Evolutionary conservation across 2,888 invertebrate species (phyloP), one percentile per base, ranked within the genome.

Genomic region (Anagyrus pseudococci): DNA sequence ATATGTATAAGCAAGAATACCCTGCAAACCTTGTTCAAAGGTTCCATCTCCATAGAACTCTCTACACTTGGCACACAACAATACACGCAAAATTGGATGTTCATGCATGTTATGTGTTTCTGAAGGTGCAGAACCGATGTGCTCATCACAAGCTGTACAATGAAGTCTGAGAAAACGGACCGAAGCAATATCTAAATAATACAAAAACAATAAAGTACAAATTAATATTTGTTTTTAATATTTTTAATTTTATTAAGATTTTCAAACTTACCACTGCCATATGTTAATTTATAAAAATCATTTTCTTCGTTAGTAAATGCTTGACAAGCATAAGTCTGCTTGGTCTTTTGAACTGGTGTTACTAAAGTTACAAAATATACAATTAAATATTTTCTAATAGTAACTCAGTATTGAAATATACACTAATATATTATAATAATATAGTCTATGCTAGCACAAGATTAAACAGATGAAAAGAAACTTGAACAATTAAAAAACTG

Each of bases 1-100:
- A 29, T 29, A 37, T 37, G 10, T 37, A 8, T 8, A 29, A 13
- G 10, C 3, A 37, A 37, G 33, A 13, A 13, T 37, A 37, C 33
- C 92, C 80, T 91, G 91, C 64, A n/a, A n/a, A 80, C 80, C 92
- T 81, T 91, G 91, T 64, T 90, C 90, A 78, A 92, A 92, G 71
- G 89, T 90, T 4, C 92, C 92, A 77, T 91, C 91, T 56, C 89
- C 89, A 75, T 92, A 92, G 76, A 92, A 92, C 41, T 89, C 87
- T 70, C 88, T 88, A 77, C 92, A 92, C 49, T 85, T 84, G 52
- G 86, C 85, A 73, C 92, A 92, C 40, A 92, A 85, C 8, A 92
- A 81, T 0, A 91, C 91, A 37, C 88, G 86, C 2, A 92, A 76
- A 76, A 91, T 82, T 0, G 92, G 92, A 82, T 92, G 92, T 73